phyloP scores from a whole-genome alignment of 2,888 invertebrate genomes.

The Caenorhabditis sp. region DNA sequence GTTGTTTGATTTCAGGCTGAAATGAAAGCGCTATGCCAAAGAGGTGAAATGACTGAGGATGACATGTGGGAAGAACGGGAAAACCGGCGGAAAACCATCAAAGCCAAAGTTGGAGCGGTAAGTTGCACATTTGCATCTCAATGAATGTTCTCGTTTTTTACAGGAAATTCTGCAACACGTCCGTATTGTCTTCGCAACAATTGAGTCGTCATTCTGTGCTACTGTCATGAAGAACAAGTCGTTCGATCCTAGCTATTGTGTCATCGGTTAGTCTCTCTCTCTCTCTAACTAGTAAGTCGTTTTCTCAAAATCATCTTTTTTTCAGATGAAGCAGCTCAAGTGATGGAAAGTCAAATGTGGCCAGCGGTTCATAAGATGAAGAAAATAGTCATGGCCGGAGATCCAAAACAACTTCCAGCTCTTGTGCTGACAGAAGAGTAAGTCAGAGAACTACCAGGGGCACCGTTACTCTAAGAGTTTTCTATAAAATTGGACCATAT shows the following conservation, averaged over 20 bases:
- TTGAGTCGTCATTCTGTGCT: background rate
- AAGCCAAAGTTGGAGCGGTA: background rate
- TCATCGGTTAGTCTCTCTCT: background rate
- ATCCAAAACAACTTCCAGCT: slow-evolving; percentile 41
- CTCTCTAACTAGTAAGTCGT: too few species aligned
- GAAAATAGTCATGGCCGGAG: slow-evolving; percentile 40
- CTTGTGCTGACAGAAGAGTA: slow-evolving; percentile 11
- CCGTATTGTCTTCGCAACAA: slow-evolving; percentile 4
- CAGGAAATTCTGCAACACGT: slow-evolving; percentile 12
- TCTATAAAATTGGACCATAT: too few species aligned
- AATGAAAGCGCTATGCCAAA: too few species aligned
- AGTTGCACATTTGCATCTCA: background rate
- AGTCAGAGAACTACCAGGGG: too few species aligned
- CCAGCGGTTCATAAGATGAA: slow-evolving; percentile 19
- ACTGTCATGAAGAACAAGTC: background rate
- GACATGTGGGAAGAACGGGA: too few species aligned
- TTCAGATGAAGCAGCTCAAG: slow-evolving; percentile 49
- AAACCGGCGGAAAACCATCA: background rate
- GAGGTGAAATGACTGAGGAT: too few species aligned
- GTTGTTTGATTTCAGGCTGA: too few species aligned
- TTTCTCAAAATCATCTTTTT: background rate
- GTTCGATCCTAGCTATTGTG: background rate
- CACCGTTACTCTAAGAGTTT: too few species aligned
- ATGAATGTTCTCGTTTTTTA: background rate
- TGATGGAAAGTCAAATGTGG: slow-evolving; percentile 31